These are phyloP conservation scores for Psittacula derbiana DNA, from an alignment of 2,797 vertebrate species.

Conservation along the genomic window DNA sequence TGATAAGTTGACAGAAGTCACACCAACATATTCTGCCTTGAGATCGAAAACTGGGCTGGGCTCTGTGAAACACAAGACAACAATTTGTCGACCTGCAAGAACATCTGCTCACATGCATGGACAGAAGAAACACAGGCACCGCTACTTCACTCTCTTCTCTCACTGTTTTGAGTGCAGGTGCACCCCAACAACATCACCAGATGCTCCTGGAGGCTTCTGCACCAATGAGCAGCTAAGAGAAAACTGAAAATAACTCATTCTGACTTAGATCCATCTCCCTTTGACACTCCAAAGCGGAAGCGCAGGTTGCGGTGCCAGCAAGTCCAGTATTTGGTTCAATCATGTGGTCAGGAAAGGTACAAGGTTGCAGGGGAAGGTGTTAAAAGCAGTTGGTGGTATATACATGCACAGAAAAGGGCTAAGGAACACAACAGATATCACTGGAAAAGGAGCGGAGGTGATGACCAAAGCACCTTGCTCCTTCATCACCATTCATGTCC, in stretches of 20 bases:
- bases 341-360: background rate
- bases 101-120: too few species aligned
- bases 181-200: background rate
- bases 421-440: background rate
- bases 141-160: background rate
- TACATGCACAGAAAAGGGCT: background rate
- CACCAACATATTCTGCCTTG: background rate
- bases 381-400: background rate
- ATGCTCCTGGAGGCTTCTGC: background rate
- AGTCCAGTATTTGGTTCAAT: background rate
- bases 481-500: background rate
- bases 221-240: background rate
- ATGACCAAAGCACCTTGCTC: background rate
- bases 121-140: too few species aligned
- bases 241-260: background rate
- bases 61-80: slow-evolving; percentile 18
- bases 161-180: background rate
- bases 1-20: background rate
- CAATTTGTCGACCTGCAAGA: background rate
- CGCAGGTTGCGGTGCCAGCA: background rate
- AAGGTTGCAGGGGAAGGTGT: background rate
- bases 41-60: background rate
- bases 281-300: background rate
- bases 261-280: background rate
- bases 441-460: background rate